phyloP scores from a whole-genome alignment of 2,888 invertebrate species.

The Lamellibrachia satsuma region DNA sequence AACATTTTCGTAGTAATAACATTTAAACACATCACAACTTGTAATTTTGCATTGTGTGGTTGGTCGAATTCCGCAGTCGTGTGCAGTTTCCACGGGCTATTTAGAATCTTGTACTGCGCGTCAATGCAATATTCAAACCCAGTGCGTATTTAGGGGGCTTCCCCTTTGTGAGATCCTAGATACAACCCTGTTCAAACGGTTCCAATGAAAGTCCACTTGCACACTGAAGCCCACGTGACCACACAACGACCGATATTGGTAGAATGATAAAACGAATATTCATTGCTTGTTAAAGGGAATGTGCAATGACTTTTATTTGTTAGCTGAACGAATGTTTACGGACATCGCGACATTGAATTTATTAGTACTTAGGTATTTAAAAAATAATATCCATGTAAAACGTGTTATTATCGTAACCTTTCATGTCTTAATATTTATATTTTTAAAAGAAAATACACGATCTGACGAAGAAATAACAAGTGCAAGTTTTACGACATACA shows the following conservation, averaged over 20 bases:
- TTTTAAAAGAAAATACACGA: too few relatives aligned
- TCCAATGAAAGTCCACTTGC: not conserved
- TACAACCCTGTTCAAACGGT: not conserved
- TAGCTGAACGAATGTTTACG: too few relatives aligned
- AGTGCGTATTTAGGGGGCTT: too few relatives aligned
- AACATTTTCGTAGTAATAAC: not conserved
- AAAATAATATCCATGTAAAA: not conserved
- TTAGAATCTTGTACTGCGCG: not conserved
- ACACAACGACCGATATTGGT: not conserved
- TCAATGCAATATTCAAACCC: not conserved
- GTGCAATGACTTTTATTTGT: too few relatives aligned
- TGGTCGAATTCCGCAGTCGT: not conserved
- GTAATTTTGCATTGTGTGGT: not conserved
- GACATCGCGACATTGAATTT: too few relatives aligned
- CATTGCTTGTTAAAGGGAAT: too few relatives aligned
- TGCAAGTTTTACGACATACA: too few relatives aligned
- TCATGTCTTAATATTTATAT: too few relatives aligned
- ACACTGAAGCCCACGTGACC: not conserved
- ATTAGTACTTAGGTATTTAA: not conserved
- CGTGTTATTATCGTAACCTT: too few relatives aligned
- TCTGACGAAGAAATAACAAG: too few relatives aligned
- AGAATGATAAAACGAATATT: too few relatives aligned
- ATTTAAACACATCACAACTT: not conserved
- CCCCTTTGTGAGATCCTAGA: too few relatives aligned
- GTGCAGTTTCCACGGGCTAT: not conserved